Conservation (phyloP, 2,888 invertebrate species). For the Philereme transversata region DNA sequence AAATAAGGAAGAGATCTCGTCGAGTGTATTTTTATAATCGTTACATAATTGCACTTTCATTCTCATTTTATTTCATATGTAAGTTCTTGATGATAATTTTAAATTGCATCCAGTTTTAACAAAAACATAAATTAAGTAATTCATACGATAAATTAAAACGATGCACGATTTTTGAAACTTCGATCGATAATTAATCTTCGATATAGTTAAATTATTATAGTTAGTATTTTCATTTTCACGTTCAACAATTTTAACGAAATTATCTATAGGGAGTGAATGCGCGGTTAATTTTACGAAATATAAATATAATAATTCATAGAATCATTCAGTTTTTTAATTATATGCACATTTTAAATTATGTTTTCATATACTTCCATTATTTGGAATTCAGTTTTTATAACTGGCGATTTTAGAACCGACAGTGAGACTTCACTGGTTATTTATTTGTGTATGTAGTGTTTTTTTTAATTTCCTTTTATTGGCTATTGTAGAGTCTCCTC, state of each 20-base stretch:
- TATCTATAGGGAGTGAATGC: slow-evolving; percentile 16
- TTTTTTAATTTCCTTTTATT: slow-evolving; percentile 19
- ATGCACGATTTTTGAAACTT: slow-evolving; percentile 35
- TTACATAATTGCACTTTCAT: slow-evolving; percentile 18
- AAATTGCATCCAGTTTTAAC: slow-evolving; percentile 16
- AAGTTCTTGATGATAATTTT: slow-evolving; percentile 11
- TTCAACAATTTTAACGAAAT: slow-evolving; percentile 18
- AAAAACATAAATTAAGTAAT: slow-evolving; percentile 26
- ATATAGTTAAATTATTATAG: slow-evolving; percentile 33
- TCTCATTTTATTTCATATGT: slow-evolving; percentile 18
- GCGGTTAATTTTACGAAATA: slow-evolving; percentile 20
- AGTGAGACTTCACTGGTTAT: not conserved
- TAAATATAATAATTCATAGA: slow-evolving; percentile 13
- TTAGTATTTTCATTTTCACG: slow-evolving; percentile 22
- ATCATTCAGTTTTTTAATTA: slow-evolving; percentile 19
- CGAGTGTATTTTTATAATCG: slow-evolving; percentile 30
- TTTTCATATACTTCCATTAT: slow-evolving; percentile 16
- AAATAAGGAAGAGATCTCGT: slow-evolving; percentile 41
- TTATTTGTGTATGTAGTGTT: slow-evolving; percentile 6
- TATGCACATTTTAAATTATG: slow-evolving; percentile 24
- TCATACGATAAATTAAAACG: slow-evolving; percentile 23
- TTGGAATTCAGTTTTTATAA: not conserved
- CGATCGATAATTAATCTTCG: slow-evolving; percentile 35
- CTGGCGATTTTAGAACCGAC: not conserved
- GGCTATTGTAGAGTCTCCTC: slow-evolving; percentile 26